Percentiles rank a stretch among this genome's conserved stretches.
Evolutionary conservation across 2,113 vertebrate species (phyloP).

Genomic region (Craseonycteris thonglongyai): DNA sequence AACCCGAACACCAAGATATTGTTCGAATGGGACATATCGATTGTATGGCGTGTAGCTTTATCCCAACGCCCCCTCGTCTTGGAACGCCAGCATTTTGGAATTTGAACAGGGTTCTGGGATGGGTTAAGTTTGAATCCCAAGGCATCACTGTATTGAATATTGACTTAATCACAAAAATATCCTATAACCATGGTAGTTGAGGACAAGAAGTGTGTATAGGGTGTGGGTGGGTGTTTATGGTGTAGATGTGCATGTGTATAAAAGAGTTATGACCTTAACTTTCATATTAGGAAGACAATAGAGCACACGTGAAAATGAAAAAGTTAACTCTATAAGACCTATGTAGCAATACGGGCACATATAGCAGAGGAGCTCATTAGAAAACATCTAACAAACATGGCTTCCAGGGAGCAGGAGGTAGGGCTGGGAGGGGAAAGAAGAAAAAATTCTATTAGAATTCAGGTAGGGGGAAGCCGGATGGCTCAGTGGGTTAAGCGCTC

Average conservation of each 20-base stretch:
- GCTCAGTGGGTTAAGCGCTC: too few species aligned
- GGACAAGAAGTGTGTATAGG: background rate
- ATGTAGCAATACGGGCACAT: background rate
- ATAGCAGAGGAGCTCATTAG: background rate
- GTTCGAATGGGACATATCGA: too few species aligned
- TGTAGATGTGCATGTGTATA: background rate
- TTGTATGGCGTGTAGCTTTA: too few species aligned
- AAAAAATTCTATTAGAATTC: background rate
- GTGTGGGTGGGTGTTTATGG: background rate
- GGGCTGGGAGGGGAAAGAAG: background rate
- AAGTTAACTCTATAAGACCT: accelerated
- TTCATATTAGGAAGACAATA: background rate
- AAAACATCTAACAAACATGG: background rate
- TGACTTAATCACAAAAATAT: background rate
- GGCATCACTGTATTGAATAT: too few species aligned
- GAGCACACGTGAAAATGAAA: background rate
- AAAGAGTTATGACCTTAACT: background rate
- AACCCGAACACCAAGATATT: too few species aligned
- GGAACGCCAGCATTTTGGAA: too few species aligned
- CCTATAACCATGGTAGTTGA: background rate
- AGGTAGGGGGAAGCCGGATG: too few species aligned
- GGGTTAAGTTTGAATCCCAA: too few species aligned
- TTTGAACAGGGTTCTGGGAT: too few species aligned
- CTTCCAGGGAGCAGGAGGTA: background rate
- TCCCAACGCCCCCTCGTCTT: too few species aligned